Percentiles rank a stretch among this genome's conserved stretches.
Conservation (phyloP, 2,797 vertebrate species). For the Phalanger gymnotis region DNA sequence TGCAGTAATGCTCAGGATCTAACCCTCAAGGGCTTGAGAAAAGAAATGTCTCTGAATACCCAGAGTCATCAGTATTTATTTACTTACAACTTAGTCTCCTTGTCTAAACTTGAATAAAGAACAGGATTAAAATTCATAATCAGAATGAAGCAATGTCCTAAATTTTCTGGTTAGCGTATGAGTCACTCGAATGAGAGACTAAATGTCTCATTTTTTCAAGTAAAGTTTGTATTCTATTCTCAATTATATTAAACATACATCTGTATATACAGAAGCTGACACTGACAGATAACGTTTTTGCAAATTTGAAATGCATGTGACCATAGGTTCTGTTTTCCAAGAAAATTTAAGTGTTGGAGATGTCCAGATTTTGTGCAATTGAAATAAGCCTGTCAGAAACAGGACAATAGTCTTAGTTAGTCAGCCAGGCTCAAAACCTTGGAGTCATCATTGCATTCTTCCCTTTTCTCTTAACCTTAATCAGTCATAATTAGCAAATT, state of each 20-base stretch:
- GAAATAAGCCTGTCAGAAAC: neutral
- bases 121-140: constrained; percentile 16
- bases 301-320: neutral
- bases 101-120: constrained; percentile 58
- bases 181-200: constrained; percentile 49
- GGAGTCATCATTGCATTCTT: constrained; percentile 3
- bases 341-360: neutral
- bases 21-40: neutral
- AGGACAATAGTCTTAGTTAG: neutral
- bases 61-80: constrained; percentile 33
- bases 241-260: constrained; percentile 11
- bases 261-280: neutral
- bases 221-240: constrained; percentile 25
- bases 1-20: neutral
- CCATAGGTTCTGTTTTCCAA: neutral
- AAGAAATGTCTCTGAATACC: neutral
- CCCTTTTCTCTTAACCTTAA: constrained; percentile 1
- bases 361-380: neutral
- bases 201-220: neutral
- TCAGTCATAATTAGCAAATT: neutral
- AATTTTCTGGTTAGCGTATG: constrained; percentile 16
- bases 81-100: constrained; percentile 23
- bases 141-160: constrained; percentile 50
- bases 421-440: neutral
- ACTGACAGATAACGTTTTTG: neutral